These are phyloP conservation scores for Latrodectus elegans DNA, from an alignment of 2,888 invertebrate genomes.

Conservation along the genomic window DNA sequence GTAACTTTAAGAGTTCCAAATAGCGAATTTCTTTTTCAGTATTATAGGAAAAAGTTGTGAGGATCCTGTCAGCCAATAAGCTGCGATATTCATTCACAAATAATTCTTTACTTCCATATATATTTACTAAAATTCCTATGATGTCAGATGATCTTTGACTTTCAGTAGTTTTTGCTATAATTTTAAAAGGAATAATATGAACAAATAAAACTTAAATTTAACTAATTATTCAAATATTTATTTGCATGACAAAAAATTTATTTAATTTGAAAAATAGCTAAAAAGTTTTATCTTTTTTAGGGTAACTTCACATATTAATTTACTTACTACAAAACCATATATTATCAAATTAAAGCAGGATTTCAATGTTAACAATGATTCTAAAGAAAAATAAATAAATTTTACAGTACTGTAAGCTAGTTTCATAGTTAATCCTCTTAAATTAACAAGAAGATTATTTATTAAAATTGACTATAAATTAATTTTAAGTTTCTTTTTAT, in stretches of 20 bases:
- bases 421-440: no score
- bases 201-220: background rate
- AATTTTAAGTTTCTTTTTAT: no score
- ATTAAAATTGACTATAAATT: no score
- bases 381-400: no score
- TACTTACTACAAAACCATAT: no score
- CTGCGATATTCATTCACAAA: conserved; percentile 99
- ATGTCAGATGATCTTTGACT: conserved; percentile 83
- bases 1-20: conserved; percentile 91
- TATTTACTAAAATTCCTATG: conserved; percentile 97
- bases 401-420: no score
- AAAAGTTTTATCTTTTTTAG: no score
- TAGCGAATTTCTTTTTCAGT: conserved; percentile 93
- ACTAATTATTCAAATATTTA: background rate
- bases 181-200: background rate
- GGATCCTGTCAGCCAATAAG: conserved; percentile 89
- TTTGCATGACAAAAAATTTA: background rate
- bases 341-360: no score
- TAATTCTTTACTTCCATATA: conserved; percentile 97
- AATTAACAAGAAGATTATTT: no score
- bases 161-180: conserved; percentile 79
- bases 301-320: no score
- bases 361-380: no score
- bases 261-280: no score
- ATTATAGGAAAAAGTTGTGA: conserved; percentile 89